Conservation (phyloP, 2,888 invertebrate species). For the Frankliniella intonsa region DNA sequence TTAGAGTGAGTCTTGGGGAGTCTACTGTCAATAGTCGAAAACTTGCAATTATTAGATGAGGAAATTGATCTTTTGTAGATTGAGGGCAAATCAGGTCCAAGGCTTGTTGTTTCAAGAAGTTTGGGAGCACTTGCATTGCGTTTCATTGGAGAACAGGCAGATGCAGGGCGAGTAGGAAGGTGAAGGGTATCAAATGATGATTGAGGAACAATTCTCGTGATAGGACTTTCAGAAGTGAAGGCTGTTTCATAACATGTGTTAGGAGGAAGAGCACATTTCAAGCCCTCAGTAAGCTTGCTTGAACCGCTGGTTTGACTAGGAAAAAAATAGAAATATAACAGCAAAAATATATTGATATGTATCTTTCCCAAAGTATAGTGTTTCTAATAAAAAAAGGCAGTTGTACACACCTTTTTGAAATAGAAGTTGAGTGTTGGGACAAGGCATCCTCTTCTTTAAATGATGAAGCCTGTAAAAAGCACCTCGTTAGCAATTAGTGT, state of each 20-base stretch:
- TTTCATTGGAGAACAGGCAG: constrained; percentile 7
- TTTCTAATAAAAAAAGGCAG: too few relatives aligned
- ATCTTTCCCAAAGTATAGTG: too few relatives aligned
- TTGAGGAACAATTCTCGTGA: constrained; percentile 43
- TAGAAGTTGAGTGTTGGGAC: neutral
- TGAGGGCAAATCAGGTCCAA: neutral
- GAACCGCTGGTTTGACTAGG: neutral
- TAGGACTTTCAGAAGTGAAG: constrained; percentile 44
- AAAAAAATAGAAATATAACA: neutral
- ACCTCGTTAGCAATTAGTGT: neutral
- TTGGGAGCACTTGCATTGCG: neutral
- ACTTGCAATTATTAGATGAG: neutral
- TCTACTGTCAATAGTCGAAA: neutral
- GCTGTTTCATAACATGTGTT: constrained; percentile 44
- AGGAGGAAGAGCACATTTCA: constrained; percentile 36
- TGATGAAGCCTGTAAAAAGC: neutral
- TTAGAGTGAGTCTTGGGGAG: neutral
- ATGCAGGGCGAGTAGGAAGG: constrained; percentile 27
- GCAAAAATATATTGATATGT: neutral
- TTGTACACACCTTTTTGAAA: neutral
- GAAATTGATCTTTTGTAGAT: neutral
- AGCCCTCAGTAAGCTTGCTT: neutral
- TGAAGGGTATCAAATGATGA: constrained; percentile 40
- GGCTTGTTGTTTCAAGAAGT: neutral
- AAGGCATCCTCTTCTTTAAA: neutral